Base-by-base conservation (phyloP, 2,113 vertebrate genomes). In the Symphodus melops region DNA sequence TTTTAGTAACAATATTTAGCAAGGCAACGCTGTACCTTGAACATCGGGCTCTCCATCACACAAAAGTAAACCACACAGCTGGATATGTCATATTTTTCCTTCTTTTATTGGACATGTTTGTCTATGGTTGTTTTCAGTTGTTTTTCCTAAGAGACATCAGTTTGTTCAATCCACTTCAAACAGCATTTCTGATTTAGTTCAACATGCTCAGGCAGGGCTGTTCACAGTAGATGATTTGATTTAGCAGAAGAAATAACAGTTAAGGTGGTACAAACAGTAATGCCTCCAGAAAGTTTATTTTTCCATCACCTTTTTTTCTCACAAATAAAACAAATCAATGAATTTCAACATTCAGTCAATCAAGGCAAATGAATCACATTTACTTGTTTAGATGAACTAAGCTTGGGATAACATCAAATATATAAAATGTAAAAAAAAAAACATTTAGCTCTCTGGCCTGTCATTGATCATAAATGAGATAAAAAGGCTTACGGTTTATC, bases 171-270 rank as follows among this genome's bases (percentile, higher is more conserved):
- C 75, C 37, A 72, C 14, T 71, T 49, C 39, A 14, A 73, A 76
- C 51, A 19, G 41, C 53, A 55, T 4, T 77, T 55, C 51, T 48
- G 44, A 20, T 73, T 72, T 67, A 46, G 66, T 75, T 61, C 25
- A 58, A 79, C 86, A 92, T 89, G 88, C 85, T 87, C 81, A 80
- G 79, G 77, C 72, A 82, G 55, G 71, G 37, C 72, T 39, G 10
- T 37, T 77, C 68, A 72, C 44, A 54, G 54, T 51, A 46, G 44
- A 66, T 57, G 46, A 54, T 23, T 53, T 59, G 33, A 75, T 75
- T 19, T 58, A 69, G 70, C 8, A 9, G 28, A 67, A n/a, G 49
- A 48, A 12, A 17, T 56, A 68, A 68, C 46, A 67, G 39, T 55
- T 9, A 12, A 36, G 53, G 59, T 52, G 37, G 65, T 20, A 2